Evolutionary conservation across 2,113 vertebrate species (phyloP), one percentile per base, ranked within the genome.

Genomic region (Oreotragus oreotragus): DNA sequence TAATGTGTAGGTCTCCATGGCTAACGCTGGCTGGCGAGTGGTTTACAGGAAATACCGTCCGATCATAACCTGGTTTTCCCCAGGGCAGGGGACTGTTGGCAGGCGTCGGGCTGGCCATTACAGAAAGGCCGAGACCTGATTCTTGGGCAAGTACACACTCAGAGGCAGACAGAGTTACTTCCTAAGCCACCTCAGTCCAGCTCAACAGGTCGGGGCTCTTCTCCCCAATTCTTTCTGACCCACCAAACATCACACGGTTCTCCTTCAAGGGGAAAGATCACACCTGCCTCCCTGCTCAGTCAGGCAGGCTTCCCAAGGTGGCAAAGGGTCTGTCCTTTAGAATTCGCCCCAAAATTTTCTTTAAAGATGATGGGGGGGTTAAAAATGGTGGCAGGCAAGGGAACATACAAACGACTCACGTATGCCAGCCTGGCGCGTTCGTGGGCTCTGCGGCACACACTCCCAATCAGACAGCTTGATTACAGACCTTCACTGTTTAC

Each of bases 221-320:
- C 98, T 96, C 97, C 94, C 96, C 81, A 87, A 79, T 88, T 81
- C 91, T 77, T 96, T 97, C 90, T 98, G 93, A 95, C 79, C 97
- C 97, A 97, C 96, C 84, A 8, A 97, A 86, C 98, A 97, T 98
- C 98, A 93, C 95, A 98, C 60, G 94, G 66, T 33, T 1, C 49
- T 84, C 51, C 97, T 57, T 95, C 97, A 91, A 92, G 86, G 57
- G 97, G 97, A 94, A 97, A 84, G 30, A 62, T n/a, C 15, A 36
- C 39, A 33, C 80, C 88, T 36, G 77, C 45, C 90, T 43, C 88
- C 60, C 1, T 58, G 25, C 47, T 90, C 43, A 2, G 53, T 6
- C 95, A 86, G 79, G 79, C 81, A 53, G 91, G 60, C 45, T 25
- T 12, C 43, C 7, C 79, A 81, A 87, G 95, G 58, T 8, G 21